Evolutionary conservation across 1,140 invertebrate species (phyloP).

Genomic region (Polypedilum pembai): DNA sequence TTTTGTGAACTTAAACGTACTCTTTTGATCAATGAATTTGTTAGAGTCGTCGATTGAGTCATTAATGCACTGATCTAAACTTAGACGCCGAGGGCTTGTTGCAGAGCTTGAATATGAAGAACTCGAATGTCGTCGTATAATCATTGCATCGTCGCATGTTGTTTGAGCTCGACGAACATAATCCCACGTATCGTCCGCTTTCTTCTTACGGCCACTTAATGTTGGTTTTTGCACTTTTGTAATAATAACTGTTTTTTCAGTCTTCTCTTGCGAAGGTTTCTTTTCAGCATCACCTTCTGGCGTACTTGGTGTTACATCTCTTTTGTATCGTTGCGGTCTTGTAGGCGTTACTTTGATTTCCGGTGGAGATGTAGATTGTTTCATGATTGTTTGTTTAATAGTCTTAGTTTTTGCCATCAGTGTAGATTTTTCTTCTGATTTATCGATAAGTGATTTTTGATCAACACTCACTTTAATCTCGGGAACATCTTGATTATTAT

Average conservation of each 20-base stretch:
- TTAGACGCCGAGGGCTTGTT: constrained; percentile 43
- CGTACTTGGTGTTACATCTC: constrained; percentile 37
- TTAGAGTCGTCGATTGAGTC: constrained; percentile 32
- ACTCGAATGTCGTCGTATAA: constrained; percentile 69
- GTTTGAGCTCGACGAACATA: constrained; percentile 50
- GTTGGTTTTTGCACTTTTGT: constrained; percentile 36
- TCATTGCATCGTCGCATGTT: constrained; percentile 63
- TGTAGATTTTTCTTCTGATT: constrained; percentile 45
- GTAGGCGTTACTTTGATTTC: constrained; percentile 24
- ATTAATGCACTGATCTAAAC: constrained; percentile 29
- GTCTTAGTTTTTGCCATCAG: constrained; percentile 47
- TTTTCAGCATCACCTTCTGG: constrained; percentile 46
- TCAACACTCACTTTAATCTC: constrained; percentile 34
- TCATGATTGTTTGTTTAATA: constrained; percentile 51
- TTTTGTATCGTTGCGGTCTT: constrained; percentile 30
- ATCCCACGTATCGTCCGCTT: constrained; percentile 48
- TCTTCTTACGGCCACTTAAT: constrained; percentile 43
- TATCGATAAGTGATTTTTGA: constrained; percentile 33
- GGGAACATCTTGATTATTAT: constrained; percentile 38
- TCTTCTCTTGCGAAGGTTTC: constrained; percentile 47
- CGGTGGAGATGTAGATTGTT: constrained; percentile 35
- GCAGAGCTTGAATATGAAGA: constrained; percentile 69
- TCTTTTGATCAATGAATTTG: constrained; percentile 33
- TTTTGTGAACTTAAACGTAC: constrained; percentile 32
- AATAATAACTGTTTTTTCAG: constrained; percentile 42